A percentile compares a stretch with the other conserved stretches of the same genome.
phyloP scores from a whole-genome alignment of 2,113 vertebrate species.

The Dasypus novemcinctus region DNA sequence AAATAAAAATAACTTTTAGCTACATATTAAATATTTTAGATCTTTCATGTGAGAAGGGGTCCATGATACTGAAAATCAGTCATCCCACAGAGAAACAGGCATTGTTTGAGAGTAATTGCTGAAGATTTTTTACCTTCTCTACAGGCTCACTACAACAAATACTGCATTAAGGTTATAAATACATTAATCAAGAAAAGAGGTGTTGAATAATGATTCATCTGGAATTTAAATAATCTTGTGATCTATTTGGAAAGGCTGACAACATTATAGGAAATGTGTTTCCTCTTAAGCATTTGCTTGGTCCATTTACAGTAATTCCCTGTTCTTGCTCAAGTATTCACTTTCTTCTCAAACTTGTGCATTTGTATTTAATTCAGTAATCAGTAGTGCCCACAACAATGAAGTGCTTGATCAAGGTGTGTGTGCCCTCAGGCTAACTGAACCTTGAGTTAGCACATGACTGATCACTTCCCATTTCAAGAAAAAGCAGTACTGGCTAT shows the following conservation, averaged over 20 bases:
- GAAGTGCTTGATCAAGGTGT: accelerated
- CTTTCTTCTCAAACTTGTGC: background rate
- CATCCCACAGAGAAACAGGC: background rate
- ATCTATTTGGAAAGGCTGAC: conserved; percentile 15
- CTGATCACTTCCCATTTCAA: background rate
- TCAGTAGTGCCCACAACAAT: background rate
- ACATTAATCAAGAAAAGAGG: conserved; percentile 38
- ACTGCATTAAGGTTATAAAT: conserved; percentile 32
- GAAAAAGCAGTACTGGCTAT: background rate
- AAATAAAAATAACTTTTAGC: background rate
- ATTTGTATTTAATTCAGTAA: background rate
- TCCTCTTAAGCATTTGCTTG: conserved; percentile 25
- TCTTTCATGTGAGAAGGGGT: background rate
- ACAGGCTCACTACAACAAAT: background rate
- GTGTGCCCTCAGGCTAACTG: background rate
- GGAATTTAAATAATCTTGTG: conserved; percentile 3
- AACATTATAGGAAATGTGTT: conserved; percentile 48
- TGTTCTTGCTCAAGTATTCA: background rate
- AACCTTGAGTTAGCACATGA: background rate
- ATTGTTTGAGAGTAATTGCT: background rate
- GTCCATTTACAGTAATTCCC: conserved; percentile 32
- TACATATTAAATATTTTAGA: conserved; percentile 31
- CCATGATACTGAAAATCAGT: background rate
- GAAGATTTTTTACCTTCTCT: conserved; percentile 4
- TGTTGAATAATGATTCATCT: conserved; percentile 41